phyloP scores from a whole-genome alignment of 2,113 vertebrate genomes.

The Eulacestoma nigropectus region DNA sequence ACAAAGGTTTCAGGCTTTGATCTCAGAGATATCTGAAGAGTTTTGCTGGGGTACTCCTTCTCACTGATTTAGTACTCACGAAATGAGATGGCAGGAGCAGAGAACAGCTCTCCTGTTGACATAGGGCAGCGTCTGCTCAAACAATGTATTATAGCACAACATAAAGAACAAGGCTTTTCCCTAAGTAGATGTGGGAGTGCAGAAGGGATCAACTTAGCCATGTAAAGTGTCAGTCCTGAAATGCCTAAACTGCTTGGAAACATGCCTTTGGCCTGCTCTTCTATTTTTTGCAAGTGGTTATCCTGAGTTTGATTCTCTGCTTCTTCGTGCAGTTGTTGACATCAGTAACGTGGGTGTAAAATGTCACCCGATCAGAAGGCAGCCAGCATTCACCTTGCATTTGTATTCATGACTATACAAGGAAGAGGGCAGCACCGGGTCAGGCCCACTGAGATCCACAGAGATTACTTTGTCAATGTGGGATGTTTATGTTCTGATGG shows the following conservation, averaged over 20 bases:
- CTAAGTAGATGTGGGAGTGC: background rate
- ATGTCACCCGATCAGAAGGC: conserved; percentile 42
- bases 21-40: background rate
- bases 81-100: background rate
- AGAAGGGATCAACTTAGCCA: background rate
- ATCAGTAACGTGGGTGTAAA: conserved; percentile 50
- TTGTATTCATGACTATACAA: conserved; percentile 62
- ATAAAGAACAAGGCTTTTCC: background rate
- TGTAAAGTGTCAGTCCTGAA: background rate
- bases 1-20: background rate
- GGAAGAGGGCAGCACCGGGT: conserved; percentile 38
- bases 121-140: background rate
- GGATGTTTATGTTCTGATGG: conserved; percentile 54
- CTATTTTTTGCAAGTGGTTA: conserved; percentile 28
- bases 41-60: background rate
- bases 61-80: background rate
- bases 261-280: background rate
- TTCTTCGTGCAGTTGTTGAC: conserved; percentile 50
- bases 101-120: background rate
- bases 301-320: conserved; percentile 20
- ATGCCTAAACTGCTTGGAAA: conserved; percentile 4
- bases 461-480: conserved; percentile 54
- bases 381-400: conserved; percentile 50
- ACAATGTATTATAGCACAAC: background rate
- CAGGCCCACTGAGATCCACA: conserved; percentile 46